These are phyloP conservation scores for Furcifer pardalis DNA, from an alignment of 2,797 vertebrate species.

Conservation along the genomic window DNA sequence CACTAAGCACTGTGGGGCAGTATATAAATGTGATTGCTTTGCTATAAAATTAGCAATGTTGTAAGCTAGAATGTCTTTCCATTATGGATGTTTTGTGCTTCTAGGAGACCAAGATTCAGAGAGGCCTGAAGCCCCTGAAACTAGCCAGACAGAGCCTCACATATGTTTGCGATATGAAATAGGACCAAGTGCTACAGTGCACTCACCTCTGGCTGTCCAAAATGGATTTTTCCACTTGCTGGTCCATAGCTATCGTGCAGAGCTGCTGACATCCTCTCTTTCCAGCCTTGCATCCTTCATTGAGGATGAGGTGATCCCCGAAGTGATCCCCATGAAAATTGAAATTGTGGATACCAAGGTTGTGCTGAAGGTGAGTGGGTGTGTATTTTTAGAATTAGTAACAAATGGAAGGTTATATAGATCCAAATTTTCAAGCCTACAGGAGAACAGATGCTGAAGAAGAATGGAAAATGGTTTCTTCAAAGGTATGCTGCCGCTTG, in stretches of 20 bases:
- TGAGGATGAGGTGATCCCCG: constrained; percentile 89
- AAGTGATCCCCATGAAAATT: constrained; percentile 88
- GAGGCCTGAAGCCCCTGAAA: constrained; percentile 50
- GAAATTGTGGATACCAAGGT: constrained; percentile 83
- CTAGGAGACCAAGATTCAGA: constrained; percentile 56
- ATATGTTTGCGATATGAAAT: constrained; percentile 82
- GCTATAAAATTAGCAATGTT: background rate
- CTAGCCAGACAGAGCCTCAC: constrained; percentile 64
- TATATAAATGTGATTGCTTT: too few relatives aligned
- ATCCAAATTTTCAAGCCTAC: background rate
- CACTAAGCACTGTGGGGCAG: too few relatives aligned
- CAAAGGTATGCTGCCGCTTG: background rate
- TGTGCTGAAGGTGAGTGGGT: constrained; percentile 83
- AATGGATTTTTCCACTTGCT: constrained; percentile 84
- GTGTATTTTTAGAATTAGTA: background rate
- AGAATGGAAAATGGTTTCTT: background rate
- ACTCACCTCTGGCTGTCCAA: constrained; percentile 78
- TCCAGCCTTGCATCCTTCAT: constrained; percentile 89
- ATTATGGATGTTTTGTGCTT: constrained; percentile 34
- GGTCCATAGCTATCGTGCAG: constrained; percentile 78
- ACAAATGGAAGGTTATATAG: background rate
- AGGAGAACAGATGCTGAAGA: background rate
- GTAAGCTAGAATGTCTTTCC: background rate
- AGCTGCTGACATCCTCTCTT: constrained; percentile 86
- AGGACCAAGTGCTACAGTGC: constrained; percentile 80